phyloP scores from a whole-genome alignment of 2,888 invertebrate species.

The Corbicula japonica region DNA sequence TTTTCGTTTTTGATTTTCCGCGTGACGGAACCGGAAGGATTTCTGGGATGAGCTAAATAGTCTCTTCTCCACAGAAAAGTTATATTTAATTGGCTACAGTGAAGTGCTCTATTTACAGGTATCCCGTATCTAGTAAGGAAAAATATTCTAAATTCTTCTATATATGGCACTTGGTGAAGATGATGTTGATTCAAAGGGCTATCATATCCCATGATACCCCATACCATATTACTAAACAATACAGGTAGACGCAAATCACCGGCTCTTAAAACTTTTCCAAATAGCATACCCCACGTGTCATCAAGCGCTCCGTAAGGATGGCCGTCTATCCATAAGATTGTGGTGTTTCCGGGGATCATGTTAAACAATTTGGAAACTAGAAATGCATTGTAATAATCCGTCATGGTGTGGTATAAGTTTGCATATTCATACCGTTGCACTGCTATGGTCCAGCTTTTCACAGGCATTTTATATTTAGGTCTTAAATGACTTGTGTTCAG shows the following conservation, averaged over 20 bases:
- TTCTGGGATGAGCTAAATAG: slow-evolving; percentile 85
- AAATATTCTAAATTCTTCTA: slow-evolving; percentile 83
- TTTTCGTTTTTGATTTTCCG: slow-evolving; percentile 85
- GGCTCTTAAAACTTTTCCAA: slow-evolving; percentile 76
- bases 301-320: slow-evolving; percentile 84
- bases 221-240: slow-evolving; percentile 73
- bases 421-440: slow-evolving; percentile 82
- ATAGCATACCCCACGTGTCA: slow-evolving; percentile 80
- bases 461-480: not conserved
- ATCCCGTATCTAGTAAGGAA: slow-evolving; percentile 75
- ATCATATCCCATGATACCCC: slow-evolving; percentile 82
- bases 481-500: slow-evolving; percentile 5
- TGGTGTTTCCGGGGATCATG: slow-evolving; percentile 68
- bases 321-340: slow-evolving; percentile 83
- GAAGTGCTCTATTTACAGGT: slow-evolving; percentile 41
- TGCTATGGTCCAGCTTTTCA: slow-evolving; percentile 69
- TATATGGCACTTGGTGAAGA: slow-evolving; percentile 71
- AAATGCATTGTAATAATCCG: slow-evolving; percentile 82
- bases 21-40: slow-evolving; percentile 81
- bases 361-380: slow-evolving; percentile 72
- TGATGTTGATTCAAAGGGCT: slow-evolving; percentile 80
- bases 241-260: slow-evolving; percentile 69
- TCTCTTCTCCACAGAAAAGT: slow-evolving; percentile 84
- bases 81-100: slow-evolving; percentile 79
- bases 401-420: slow-evolving; percentile 83